A percentile compares a stretch with the other conserved stretches of the same genome.
phyloP scores from a whole-genome alignment of 2,113 vertebrate species.

The Clinocottus analis region DNA sequence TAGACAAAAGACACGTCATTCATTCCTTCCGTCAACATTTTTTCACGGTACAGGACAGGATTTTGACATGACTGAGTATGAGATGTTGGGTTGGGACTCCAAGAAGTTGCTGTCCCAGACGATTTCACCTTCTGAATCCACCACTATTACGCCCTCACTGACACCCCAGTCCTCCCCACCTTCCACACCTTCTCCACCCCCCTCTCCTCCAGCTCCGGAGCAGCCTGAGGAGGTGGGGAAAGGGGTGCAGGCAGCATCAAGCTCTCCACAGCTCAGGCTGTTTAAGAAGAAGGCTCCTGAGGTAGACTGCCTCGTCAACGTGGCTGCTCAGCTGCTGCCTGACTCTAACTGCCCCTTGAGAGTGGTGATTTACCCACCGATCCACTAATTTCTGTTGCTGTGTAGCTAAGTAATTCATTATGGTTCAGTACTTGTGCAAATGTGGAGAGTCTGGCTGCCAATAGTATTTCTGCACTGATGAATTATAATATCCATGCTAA shows the following conservation, averaged over 20 bases:
- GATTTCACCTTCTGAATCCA: conserved; percentile 48
- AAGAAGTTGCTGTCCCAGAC: conserved; percentile 55
- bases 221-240: conserved; percentile 65
- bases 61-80: conserved; percentile 83
- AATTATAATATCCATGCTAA: no score
- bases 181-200: conserved; percentile 56
- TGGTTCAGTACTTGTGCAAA: conserved; percentile 35
- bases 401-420: conserved; percentile 49
- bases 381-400: conserved; percentile 67
- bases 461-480: conserved; percentile 44
- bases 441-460: conserved; percentile 27
- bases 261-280: conserved; percentile 74
- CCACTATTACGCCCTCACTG: conserved; percentile 44
- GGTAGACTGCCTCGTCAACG: conserved; percentile 71
- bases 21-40: conserved; percentile 47
- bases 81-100: conserved; percentile 77
- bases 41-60: conserved; percentile 79
- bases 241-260: conserved; percentile 45
- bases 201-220: conserved; percentile 54
- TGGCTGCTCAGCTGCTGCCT: conserved; percentile 73
- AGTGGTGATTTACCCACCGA: conserved; percentile 66
- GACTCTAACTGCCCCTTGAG: conserved; percentile 67
- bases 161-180: conserved; percentile 55
- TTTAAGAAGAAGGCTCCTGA: conserved; percentile 85
- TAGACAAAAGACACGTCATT: conserved; percentile 32